Conservation (phyloP, 2,888 invertebrate genomes). For the Pachydiplax longipennis region DNA sequence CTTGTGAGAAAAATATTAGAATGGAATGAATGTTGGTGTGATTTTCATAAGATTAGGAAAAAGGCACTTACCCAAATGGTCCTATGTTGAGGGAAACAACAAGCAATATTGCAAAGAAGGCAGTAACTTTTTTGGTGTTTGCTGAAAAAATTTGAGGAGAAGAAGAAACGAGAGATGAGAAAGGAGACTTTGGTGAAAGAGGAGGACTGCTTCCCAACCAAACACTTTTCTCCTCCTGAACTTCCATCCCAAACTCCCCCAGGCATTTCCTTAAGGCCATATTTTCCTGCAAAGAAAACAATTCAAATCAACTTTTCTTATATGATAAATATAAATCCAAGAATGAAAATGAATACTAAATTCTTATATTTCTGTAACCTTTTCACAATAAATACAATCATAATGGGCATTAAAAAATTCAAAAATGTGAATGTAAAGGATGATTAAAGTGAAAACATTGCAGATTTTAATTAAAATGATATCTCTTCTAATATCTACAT, state of each 20-base stretch:
- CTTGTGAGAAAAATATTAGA: no score
- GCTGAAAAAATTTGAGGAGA: slow-evolving; percentile 46
- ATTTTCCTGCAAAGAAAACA: slow-evolving; percentile 65
- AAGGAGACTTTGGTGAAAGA: neutral
- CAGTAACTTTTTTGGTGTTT: slow-evolving; percentile 61
- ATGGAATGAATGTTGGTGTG: neutral
- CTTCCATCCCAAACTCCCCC: slow-evolving; percentile 54
- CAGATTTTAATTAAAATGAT: no score
- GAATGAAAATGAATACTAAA: neutral
- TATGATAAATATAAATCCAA: neutral
- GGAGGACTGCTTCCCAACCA: slow-evolving; percentile 14
- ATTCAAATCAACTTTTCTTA: neutral
- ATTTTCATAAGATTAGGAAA: neutral
- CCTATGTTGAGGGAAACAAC: slow-evolving; percentile 82
- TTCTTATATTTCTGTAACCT: no score
- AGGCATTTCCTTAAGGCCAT: slow-evolving; percentile 64
- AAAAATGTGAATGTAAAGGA: no score
- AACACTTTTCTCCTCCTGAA: neutral
- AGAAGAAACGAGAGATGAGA: neutral
- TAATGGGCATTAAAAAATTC: no score
- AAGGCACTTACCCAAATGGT: slow-evolving; percentile 69
- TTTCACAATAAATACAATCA: no score
- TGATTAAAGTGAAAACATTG: no score
- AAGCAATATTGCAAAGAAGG: slow-evolving; percentile 80
- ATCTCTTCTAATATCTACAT: no score